Base-by-base conservation (phyloP, 2,888 invertebrate species). In the Leptinotarsa tumamoca region DNA sequence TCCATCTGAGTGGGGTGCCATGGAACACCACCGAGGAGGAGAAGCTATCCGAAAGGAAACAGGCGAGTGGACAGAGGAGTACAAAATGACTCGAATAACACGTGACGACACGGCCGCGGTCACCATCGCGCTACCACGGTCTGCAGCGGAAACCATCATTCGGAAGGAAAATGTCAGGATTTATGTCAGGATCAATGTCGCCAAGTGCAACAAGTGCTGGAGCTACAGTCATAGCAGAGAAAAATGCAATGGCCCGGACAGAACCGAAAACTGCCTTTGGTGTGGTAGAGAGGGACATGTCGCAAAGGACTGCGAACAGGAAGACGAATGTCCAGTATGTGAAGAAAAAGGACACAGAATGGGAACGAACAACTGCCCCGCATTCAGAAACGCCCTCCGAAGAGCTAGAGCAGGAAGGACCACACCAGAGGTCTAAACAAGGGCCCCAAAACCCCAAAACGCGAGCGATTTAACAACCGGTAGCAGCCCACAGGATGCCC, bases 201-300 rank as follows among this genome's bases (percentile, higher is more conserved):
- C 23, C 14, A 72, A 50, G 18, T 72, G 68, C 23, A 13, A 2
- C 10, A 21, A 43, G 4, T 72, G 67, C 14, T 54, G 27, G 58
- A 58, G 18, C 3, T 21, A 43, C 1, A 67, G 68, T 4, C 68
- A 72, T 18, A 67, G 15, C 0, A 56, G 3, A 0, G 23, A 4
- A 17, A 18, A 33, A 1, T 67, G 72, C 50, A 14, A 43, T 10
- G 72, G 68, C 7, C 23, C 33, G 7, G 58, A 72, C 17, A 54
- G 72, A 43, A 17, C 56, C 3, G 27, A 68, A 21, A 68, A 67
- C 56, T 72, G 68, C 18, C 18, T 10, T 14, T 14, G 43, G 27
- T 72, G 68, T 49, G 72, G 72, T 5, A 50, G 3, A n/a, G 43
- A 56, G 4, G 50, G 33, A 33, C 68, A 72, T 18, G 23, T 4